Evolutionary conservation across 2,113 vertebrate species (phyloP), one percentile per base, ranked within the genome.

Genomic region (Carlito syrichta): DNA sequence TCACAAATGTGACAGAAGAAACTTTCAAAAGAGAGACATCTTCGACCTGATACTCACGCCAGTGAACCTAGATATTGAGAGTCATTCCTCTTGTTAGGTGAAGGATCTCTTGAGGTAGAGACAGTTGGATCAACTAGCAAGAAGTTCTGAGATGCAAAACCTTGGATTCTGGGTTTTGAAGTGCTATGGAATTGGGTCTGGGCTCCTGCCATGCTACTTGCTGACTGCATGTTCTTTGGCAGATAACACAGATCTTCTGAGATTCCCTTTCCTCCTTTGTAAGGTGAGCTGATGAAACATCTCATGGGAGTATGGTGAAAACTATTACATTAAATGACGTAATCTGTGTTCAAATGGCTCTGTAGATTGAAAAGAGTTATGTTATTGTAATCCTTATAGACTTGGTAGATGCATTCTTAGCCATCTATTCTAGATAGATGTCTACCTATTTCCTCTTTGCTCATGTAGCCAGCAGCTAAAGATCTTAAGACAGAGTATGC

Each of bases 361-460:
- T 89, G 45, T 76, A 89, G 91, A 23, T 63, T 56, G 30, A 50
- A 73, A 90, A 73, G 68, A 68, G 30, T 87, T 87, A 58, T 45
- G 6, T 79, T 71, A 69, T 86, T 92, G 27, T 77, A 94, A 45
- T 94, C 93, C 95, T 76, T 92, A 73, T 25, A n/a, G n/a, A 48
- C 40, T 14, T 56, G 14, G 2, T 32, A 10, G 14, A n/a, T 62
- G 11, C 71, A 4, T 74, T 8, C n/a, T 3, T 32, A n/a, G 71
- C 32, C 71, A n/a, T 52, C 74, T 97, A 84, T 40, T 25, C 30
- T 69, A 50, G 8, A 35, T 35, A 14, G 60, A 5, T 76, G 16
- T 25, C 23, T 60, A 19, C 7, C 25, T 3, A 60, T 74, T 74
- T 93, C 8, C 66, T 79, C 38, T 95, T 88, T 23, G 71, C 3